These are phyloP conservation scores for Oegoconia quadripuncta DNA, from an alignment of 2,888 invertebrate genomes.

Conservation along the genomic window DNA sequence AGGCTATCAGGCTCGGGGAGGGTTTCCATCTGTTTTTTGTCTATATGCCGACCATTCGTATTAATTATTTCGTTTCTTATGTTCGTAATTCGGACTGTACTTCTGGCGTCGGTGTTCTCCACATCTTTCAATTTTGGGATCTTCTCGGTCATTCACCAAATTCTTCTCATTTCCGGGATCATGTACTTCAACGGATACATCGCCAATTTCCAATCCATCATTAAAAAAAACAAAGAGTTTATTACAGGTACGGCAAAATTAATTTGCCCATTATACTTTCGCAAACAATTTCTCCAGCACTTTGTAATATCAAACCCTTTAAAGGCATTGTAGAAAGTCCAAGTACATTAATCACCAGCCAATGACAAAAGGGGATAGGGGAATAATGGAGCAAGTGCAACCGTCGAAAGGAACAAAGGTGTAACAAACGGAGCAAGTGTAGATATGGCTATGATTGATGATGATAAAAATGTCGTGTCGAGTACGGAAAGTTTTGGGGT, in stretches of 20 bases:
- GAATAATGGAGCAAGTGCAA: constrained; percentile 25
- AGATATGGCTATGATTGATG: constrained; percentile 30
- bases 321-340: constrained; percentile 11
- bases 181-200: too few species aligned
- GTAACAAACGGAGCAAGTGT: constrained; percentile 20
- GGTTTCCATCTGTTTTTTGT: too few species aligned
- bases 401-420: constrained; percentile 32
- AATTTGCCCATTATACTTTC: neutral
- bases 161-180: too few species aligned
- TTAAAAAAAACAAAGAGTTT: too few species aligned
- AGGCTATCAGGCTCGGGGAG: too few species aligned
- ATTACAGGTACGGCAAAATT: neutral
- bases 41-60: too few species aligned
- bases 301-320: constrained; percentile 8
- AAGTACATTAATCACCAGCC: constrained; percentile 14
- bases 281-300: neutral
- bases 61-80: too few species aligned
- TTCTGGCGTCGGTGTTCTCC: too few species aligned
- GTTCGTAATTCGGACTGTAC: too few species aligned
- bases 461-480: constrained; percentile 2
- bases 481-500: neutral
- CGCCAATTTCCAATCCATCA: too few species aligned
- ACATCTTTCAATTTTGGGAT: too few species aligned
- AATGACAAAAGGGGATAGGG: constrained; percentile 18
- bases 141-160: too few species aligned